phyloP scores from a whole-genome alignment of 1,140 invertebrate genomes.

The Pantala flavescens region DNA sequence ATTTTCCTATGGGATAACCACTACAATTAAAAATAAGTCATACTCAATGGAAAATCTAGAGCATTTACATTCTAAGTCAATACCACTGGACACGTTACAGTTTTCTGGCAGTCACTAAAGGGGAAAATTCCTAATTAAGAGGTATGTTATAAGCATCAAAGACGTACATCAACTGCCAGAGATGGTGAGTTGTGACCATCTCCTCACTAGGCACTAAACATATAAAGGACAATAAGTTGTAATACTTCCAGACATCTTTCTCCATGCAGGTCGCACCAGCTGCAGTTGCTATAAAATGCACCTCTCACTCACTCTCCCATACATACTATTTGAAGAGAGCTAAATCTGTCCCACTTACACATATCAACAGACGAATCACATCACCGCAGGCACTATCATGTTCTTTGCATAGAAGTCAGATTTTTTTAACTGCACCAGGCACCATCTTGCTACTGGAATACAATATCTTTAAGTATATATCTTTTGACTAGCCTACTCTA shows the following conservation, averaged over 20 bases:
- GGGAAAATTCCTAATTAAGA: neutral
- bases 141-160: neutral
- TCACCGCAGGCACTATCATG: neutral
- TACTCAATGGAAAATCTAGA: neutral
- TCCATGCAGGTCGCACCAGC: neutral
- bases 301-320: neutral
- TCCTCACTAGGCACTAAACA: neutral
- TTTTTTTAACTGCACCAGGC: slow-evolving; percentile 5
- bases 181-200: slow-evolving; percentile 4
- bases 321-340: neutral
- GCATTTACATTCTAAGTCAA: slow-evolving; percentile 4
- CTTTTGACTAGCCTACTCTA: neutral
- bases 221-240: neutral
- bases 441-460: slow-evolving; percentile 5
- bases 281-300: slow-evolving; percentile 3
- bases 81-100: slow-evolving; percentile 1
- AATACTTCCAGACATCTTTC: neutral
- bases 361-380: neutral
- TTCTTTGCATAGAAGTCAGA: slow-evolving; percentile 3
- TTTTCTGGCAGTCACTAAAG: slow-evolving; percentile 5
- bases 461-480: slow-evolving; percentile 1
- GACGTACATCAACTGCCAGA: neutral
- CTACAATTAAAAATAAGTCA: slow-evolving; percentile 4
- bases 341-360: slow-evolving; percentile 1
- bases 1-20: neutral